A percentile compares a stretch with the other conserved stretches of the same genome.
These are phyloP conservation scores for Aphodius granarius DNA, from an alignment of 2,888 invertebrate genomes.

Conservation along the genomic window DNA sequence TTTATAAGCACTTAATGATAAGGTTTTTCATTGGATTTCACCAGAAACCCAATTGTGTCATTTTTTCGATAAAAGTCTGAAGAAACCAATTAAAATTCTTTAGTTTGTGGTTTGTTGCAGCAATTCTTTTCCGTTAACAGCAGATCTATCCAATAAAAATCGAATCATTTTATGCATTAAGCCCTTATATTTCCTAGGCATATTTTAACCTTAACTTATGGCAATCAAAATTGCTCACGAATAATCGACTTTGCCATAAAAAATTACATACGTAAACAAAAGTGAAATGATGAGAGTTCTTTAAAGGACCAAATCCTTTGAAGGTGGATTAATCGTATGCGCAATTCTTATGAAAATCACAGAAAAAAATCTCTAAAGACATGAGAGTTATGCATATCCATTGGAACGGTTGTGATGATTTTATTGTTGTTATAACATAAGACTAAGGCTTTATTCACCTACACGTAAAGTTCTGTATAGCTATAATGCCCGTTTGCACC, in stretches of 20 bases:
- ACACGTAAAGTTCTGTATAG: too few species aligned
- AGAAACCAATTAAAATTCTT: too few species aligned
- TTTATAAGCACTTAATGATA: background rate
- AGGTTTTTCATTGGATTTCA: background rate
- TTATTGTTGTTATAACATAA: background rate
- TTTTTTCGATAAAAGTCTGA: too few species aligned
- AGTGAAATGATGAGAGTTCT: background rate
- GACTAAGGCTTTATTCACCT: too few species aligned
- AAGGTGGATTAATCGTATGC: background rate
- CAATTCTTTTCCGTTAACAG: too few species aligned
- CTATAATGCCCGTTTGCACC: too few species aligned
- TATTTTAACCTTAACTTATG: conserved; percentile 4
- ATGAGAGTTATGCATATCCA: background rate
- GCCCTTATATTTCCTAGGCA: background rate
- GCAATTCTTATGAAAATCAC: background rate
- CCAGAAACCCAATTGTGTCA: too few species aligned
- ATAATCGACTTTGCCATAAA: background rate
- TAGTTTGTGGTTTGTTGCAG: too few species aligned
- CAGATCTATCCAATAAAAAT: too few species aligned
- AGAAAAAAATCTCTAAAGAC: background rate
- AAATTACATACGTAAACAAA: background rate
- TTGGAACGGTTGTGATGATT: background rate
- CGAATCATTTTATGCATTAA: background rate
- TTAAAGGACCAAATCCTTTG: background rate
- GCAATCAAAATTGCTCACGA: conserved; percentile 11